Evolutionary conservation across 2,888 invertebrate genomes (phyloP).

Genomic region (Tenthredo scrophulariae): DNA sequence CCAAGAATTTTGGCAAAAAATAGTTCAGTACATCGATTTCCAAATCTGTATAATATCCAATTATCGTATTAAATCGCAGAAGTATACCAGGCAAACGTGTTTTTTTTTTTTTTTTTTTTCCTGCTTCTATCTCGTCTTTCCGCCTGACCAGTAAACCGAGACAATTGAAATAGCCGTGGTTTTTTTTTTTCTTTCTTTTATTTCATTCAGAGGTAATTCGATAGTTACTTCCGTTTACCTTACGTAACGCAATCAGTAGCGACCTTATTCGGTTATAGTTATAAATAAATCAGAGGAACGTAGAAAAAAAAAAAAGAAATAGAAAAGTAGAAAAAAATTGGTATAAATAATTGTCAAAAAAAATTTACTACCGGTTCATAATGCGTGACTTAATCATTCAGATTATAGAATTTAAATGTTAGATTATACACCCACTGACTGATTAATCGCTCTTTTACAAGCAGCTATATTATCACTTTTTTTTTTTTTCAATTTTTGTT

Average conservation of each 20-base stretch:
- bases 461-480: not conserved
- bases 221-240: conserved; percentile 23
- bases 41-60: too few species aligned
- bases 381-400: not conserved
- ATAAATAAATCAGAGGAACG: not conserved
- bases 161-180: conserved; percentile 13
- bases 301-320: not conserved
- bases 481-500: not conserved
- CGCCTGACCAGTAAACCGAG: conserved; percentile 17
- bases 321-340: not conserved
- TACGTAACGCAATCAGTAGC: not conserved
- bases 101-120: not conserved
- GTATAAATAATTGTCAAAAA: not conserved
- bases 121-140: not conserved
- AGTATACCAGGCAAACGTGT: not conserved
- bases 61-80: not conserved
- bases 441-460: not conserved
- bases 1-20: too few species aligned
- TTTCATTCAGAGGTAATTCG: not conserved
- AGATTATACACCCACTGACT: conserved; percentile 2
- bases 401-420: not conserved
- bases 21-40: too few species aligned
- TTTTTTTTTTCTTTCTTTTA: not conserved
- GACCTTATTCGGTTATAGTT: conserved; percentile 8
- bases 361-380: not conserved